These are phyloP conservation scores for Halcyon chelicuti DNA, from an alignment of 2,797 vertebrate genomes.

Conservation along the genomic window DNA sequence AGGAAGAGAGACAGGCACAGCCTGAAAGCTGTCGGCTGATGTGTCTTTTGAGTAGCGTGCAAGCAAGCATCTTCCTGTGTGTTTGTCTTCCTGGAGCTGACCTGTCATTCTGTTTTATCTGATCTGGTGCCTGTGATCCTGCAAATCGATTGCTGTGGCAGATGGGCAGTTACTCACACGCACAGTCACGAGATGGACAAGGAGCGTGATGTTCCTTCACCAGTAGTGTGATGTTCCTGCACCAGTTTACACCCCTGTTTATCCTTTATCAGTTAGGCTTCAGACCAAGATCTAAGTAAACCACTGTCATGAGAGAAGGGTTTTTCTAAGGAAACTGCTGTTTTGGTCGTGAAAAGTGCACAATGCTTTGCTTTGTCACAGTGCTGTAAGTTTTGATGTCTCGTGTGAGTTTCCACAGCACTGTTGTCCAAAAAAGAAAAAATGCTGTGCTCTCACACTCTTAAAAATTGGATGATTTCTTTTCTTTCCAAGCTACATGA, in stretches of 20 bases:
- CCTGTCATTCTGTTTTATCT: neutral
- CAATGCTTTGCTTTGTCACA: neutral
- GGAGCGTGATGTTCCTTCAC: neutral
- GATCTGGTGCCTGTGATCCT: conserved; percentile 6
- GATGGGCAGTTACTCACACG: neutral
- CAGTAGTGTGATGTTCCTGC: neutral
- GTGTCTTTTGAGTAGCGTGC: neutral
- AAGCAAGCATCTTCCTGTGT: neutral
- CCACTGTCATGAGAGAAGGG: neutral
- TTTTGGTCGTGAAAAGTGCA: neutral
- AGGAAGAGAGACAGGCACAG: neutral
- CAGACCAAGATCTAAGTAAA: neutral
- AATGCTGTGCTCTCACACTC: neutral
- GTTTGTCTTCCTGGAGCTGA: neutral
- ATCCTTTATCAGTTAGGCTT: neutral
- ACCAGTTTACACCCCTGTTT: neutral
- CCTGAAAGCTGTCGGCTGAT: neutral
- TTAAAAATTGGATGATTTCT: neutral
- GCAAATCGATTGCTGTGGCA: neutral
- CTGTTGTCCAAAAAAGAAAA: neutral
- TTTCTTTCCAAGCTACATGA: neutral
- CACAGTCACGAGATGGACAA: neutral
- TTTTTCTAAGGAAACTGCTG: neutral
- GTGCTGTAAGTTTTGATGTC: neutral
- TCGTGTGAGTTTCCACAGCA: neutral